A percentile compares a stretch with the other conserved stretches of the same genome.
phyloP scores from a whole-genome alignment of 2,797 vertebrate genomes.

The Betta splendens region DNA sequence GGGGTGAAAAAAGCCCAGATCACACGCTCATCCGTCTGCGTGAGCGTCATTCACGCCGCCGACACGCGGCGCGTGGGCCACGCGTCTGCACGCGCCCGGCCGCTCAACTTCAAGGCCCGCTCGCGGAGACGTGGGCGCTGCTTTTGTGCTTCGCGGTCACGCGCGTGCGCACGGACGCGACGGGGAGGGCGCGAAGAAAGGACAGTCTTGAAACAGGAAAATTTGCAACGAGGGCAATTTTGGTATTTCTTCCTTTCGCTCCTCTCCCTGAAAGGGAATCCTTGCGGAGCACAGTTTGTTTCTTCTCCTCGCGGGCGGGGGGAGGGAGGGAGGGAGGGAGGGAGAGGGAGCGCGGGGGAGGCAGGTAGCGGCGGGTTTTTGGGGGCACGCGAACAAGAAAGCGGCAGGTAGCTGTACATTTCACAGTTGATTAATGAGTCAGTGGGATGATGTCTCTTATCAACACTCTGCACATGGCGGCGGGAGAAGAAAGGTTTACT shows the following conservation, averaged over 20 bases:
- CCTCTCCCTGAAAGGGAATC: slow-evolving; percentile 46
- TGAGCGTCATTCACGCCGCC: slow-evolving; percentile 48
- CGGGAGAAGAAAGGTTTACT: slow-evolving; percentile 74
- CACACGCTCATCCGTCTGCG: slow-evolving; percentile 51
- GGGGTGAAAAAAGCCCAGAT: slow-evolving; percentile 50
- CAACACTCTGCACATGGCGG: slow-evolving; percentile 78
- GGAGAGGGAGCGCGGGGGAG: slow-evolving; percentile 51
- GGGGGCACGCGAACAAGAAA: slow-evolving; percentile 73
- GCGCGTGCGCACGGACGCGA: slow-evolving; percentile 34
- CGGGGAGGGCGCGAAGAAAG: slow-evolving; percentile 15
- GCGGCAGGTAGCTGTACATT: slow-evolving; percentile 80
- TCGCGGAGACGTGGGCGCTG: slow-evolving; percentile 6
- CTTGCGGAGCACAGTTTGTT: slow-evolving; percentile 70
- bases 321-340: slow-evolving; percentile 50
- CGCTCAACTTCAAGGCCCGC: slow-evolving; percentile 30
- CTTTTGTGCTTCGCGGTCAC: slow-evolving; percentile 25
- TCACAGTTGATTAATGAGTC: slow-evolving; percentile 84
- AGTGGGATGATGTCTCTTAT: slow-evolving; percentile 83
- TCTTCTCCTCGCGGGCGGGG: slow-evolving; percentile 51
- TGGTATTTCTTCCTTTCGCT: slow-evolving; percentile 7
- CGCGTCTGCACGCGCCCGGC: slow-evolving; percentile 14
- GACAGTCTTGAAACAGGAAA: slow-evolving; percentile 52
- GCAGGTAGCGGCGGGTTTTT: slow-evolving; percentile 60
- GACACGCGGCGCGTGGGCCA: slow-evolving; percentile 34
- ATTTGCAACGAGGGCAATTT: slow-evolving; percentile 60